Conservation (phyloP, 37 sponge, comb jelly and placozoan species). For the Spongilla lacustris region DNA sequence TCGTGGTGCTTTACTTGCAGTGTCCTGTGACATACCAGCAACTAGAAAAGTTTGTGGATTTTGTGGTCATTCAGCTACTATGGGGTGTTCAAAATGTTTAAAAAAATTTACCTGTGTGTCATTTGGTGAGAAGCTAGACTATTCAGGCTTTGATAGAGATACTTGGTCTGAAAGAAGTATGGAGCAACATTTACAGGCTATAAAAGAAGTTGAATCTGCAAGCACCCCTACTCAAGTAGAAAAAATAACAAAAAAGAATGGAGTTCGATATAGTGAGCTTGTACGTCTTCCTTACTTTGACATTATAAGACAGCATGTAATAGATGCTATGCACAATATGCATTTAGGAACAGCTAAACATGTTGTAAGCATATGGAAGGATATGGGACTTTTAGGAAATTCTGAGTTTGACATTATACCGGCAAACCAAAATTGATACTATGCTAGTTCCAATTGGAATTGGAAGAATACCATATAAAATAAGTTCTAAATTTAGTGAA, state of each 20-base stretch:
- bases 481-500: too few relatives aligned
- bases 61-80: slow-evolving; percentile 3
- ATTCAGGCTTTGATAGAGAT: slow-evolving; percentile 30
- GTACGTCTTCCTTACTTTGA: slow-evolving; percentile 55
- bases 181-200: background rate
- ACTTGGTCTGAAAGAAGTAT: slow-evolving; percentile 11
- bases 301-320: slow-evolving; percentile 3
- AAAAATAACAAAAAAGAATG: slow-evolving; percentile 6
- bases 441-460: slow-evolving; percentile 28
- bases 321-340: too few relatives aligned
- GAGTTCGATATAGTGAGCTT: slow-evolving; percentile 26
- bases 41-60: slow-evolving; percentile 54
- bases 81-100: slow-evolving; percentile 47
- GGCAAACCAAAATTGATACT: slow-evolving; percentile 24
- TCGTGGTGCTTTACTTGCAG: slow-evolving; percentile 2
- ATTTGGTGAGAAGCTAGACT: slow-evolving; percentile 50
- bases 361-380: slow-evolving; percentile 16
- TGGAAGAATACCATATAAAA: slow-evolving; percentile 49
- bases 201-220: background rate
- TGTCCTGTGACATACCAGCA: slow-evolving; percentile 53
- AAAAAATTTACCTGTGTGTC: slow-evolving; percentile 8
- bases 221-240: slow-evolving; percentile 1
- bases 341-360: slow-evolving; percentile 48
- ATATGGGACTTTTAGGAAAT: background rate
- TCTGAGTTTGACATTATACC: slow-evolving; percentile 11